phyloP scores from a whole-genome alignment of 2,113 vertebrate species.

The Eubucco bourcierii region DNA sequence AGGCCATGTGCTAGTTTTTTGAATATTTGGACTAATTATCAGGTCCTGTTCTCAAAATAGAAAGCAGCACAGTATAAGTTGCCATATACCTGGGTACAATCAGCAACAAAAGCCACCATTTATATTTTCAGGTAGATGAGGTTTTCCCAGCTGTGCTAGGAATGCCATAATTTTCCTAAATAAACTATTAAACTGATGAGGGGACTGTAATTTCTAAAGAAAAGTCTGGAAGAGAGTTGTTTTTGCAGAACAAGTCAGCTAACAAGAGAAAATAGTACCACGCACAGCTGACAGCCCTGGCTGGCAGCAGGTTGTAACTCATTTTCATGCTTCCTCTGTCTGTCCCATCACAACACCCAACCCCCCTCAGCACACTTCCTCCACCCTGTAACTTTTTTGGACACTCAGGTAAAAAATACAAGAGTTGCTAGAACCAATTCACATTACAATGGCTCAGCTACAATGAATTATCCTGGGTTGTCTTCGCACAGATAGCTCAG shows the following conservation, averaged over 20 bases:
- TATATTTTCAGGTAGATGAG: conserved; percentile 26
- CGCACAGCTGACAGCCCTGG: conserved; percentile 4
- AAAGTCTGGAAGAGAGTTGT: not conserved
- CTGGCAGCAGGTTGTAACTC: conserved; percentile 21
- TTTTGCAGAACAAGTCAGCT: conserved; percentile 21
- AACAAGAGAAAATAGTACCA: not conserved
- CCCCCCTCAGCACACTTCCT: too few species aligned
- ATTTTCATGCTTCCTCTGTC: not conserved
- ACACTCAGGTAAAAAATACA: not conserved
- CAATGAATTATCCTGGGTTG: not conserved
- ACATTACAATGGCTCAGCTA: not conserved
- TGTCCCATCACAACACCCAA: too few species aligned
- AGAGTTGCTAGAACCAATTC: not conserved
- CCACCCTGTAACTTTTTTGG: not conserved
- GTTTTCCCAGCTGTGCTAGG: not conserved
- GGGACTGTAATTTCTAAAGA: not conserved
- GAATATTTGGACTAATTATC: conserved; percentile 44
- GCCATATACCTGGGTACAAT: not conserved
- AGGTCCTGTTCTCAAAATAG: conserved; percentile 2
- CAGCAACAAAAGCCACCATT: not conserved
- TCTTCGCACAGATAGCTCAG: not conserved
- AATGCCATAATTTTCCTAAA: conserved; percentile 9
- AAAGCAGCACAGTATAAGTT: not conserved
- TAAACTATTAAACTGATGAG: not conserved
- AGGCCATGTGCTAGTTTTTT: conserved; percentile 18